phyloP scores from a whole-genome alignment of 2,113 vertebrate genomes.

The Crotalus horridus region DNA sequence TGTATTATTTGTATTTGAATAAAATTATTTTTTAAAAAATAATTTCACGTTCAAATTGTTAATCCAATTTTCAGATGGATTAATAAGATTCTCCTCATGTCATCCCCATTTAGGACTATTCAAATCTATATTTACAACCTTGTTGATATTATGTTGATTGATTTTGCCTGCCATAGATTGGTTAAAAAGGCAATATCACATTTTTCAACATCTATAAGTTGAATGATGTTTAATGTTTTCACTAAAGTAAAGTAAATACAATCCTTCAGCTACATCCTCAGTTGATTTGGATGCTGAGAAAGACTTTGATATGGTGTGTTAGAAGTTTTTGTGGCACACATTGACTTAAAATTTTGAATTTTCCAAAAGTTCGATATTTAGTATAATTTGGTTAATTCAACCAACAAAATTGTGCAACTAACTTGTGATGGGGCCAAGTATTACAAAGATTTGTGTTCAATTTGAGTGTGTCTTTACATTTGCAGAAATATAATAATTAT shows the following conservation, averaged over 20 bases:
- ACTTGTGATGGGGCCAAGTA: background rate
- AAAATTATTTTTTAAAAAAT: no score
- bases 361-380: background rate
- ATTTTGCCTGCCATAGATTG: background rate
- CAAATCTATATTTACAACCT: slow-evolving; percentile 8
- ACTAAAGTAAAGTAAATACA: background rate
- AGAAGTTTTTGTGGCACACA: background rate
- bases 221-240: background rate
- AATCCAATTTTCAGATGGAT: slow-evolving; percentile 2
- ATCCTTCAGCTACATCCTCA: background rate
- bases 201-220: background rate
- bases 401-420: background rate
- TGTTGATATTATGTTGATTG: background rate
- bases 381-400: background rate
- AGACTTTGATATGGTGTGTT: background rate
- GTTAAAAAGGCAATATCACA: background rate
- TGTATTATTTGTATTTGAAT: no score
- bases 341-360: background rate
- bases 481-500: background rate
- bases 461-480: background rate
- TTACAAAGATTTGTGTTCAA: background rate
- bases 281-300: background rate
- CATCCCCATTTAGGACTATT: background rate
- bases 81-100: background rate
- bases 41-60: slow-evolving; percentile 3